A percentile compares a stretch with the other conserved stretches of the same genome.
Conservation (phyloP, 2,797 vertebrate species). For the Danio jaintianensis region DNA sequence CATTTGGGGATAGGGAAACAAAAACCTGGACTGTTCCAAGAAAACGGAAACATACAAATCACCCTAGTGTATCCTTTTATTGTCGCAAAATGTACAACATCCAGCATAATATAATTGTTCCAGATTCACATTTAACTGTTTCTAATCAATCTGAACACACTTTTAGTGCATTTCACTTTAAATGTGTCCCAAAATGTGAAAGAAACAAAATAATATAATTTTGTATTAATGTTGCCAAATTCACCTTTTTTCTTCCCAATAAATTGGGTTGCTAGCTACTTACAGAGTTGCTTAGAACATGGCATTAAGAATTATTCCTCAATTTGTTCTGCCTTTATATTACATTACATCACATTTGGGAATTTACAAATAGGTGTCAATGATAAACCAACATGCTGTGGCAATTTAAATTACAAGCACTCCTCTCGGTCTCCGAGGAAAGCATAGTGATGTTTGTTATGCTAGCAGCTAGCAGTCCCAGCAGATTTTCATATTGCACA, state of each 20-base stretch:
- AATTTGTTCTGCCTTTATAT: background rate
- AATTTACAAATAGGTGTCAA: slow-evolving; percentile 11
- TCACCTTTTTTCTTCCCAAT: background rate
- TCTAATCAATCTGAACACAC: background rate
- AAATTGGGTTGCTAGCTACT: background rate
- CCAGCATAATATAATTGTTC: too few species aligned
- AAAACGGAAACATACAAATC: too few species aligned
- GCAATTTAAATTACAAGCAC: slow-evolving; percentile 31
- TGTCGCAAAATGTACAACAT: too few species aligned
- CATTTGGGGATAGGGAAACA: too few species aligned
- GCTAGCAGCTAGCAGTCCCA: slow-evolving; percentile 24
- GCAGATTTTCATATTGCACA: slow-evolving; percentile 8
- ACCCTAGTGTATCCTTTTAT: too few species aligned
- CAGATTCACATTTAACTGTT: background rate
- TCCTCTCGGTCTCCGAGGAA: slow-evolving; percentile 18
- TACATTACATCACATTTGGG: background rate
- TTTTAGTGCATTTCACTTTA: background rate
- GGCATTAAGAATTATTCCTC: background rate
- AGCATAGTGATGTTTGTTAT: slow-evolving; percentile 29
- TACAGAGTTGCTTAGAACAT: background rate
- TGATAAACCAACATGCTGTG: slow-evolving; percentile 31
- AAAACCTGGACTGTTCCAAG: too few species aligned
- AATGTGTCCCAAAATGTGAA: background rate
- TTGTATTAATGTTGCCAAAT: background rate
- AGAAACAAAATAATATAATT: background rate